Evolutionary conservation across 2,797 vertebrate genomes (phyloP).

Genomic region (Gymnoscopelus braueri): DNA sequence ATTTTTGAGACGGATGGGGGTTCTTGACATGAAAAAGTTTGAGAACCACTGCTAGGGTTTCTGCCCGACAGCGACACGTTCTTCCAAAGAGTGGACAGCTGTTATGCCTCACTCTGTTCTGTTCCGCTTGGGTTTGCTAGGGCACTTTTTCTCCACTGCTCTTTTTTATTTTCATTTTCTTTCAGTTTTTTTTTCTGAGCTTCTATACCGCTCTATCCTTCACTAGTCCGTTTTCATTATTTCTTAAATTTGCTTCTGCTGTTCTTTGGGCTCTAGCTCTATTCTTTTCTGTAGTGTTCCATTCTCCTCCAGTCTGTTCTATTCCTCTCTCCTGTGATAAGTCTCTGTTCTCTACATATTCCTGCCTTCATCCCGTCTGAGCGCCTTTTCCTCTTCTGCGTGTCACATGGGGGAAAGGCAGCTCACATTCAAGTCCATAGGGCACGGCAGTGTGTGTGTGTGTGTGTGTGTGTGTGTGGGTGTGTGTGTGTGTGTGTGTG

Average conservation of each 20-base stretch:
- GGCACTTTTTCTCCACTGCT: too few species aligned
- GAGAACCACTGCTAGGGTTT: background rate
- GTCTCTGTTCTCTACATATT: slow-evolving; percentile 54
- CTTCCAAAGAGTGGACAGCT: background rate
- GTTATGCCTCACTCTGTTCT: slow-evolving; percentile 11
- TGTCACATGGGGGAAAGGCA: slow-evolving; percentile 58
- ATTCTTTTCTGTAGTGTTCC: slow-evolving; percentile 12
- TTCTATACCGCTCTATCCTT: too few species aligned
- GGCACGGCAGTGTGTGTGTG: slow-evolving; percentile 37
- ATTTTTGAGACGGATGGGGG: too few species aligned
- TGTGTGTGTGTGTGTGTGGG: slow-evolving; percentile 27
- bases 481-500: slow-evolving; percentile 25
- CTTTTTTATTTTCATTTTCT: too few species aligned
- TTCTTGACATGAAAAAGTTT: too few species aligned
- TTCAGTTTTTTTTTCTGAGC: too few species aligned
- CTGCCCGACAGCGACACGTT: background rate
- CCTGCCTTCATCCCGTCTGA: slow-evolving; percentile 50
- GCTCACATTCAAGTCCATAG: slow-evolving; percentile 64
- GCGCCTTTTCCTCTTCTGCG: slow-evolving; percentile 62
- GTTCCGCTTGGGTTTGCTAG: background rate
- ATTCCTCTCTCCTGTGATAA: slow-evolving; percentile 26
- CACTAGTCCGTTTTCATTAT: too few species aligned
- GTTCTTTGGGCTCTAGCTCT: too few species aligned
- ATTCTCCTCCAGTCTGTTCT: background rate
- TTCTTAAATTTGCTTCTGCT: too few species aligned